Base-by-base conservation (phyloP, 2,888 invertebrate species). In the Autographa gamma region DNA sequence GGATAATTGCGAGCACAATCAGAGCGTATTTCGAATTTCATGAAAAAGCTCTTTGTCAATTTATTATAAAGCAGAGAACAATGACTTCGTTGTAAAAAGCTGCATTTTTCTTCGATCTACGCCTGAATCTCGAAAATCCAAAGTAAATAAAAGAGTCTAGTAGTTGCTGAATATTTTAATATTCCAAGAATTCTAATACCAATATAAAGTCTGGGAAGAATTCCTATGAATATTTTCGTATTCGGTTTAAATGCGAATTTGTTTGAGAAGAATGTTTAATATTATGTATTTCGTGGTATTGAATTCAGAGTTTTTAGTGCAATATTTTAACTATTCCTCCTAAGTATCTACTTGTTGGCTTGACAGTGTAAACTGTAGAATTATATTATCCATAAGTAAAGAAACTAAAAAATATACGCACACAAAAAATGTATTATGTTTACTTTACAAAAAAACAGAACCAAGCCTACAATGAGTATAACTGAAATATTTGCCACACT, bases 241-340 rank as follows among this genome's bases (percentile, higher is more conserved):
- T 63, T 74, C 59, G 43, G 54, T 56, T 56, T 56, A 32, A 54
- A 77, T 78, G 54, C 65, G 78, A 77, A 74, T 66, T 56, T 75
- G 60, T 78, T 73, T 63, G 41, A n/a, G 31, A 74, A 78, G 67
- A 75, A 75, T 78, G 13, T 74, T 73, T 63, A 75, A 75, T 75
- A 74, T 58, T 69, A 34, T 32, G 34, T 63, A 74, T 67, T 74
- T 74, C 32, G 60, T 67, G 60, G 54, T 65, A 62, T 74, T 72
- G 54, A 77, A 77, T 66, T 54, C 19, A 11, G 54, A 19, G 54
- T 56, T 11, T 11, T 19, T 19, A 25, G 11, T 56, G 54, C 13
- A 25, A 56, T 5, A 56, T 11, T 48, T 56, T 25, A 56, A 11
- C 54, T 56, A 56, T 56, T 25, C 25, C 4, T 13, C 19, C 9